Evolutionary conservation across 37 sponge, comb jelly and placozoan genomes (phyloP).

Genomic region (Spongia lamella): DNA sequence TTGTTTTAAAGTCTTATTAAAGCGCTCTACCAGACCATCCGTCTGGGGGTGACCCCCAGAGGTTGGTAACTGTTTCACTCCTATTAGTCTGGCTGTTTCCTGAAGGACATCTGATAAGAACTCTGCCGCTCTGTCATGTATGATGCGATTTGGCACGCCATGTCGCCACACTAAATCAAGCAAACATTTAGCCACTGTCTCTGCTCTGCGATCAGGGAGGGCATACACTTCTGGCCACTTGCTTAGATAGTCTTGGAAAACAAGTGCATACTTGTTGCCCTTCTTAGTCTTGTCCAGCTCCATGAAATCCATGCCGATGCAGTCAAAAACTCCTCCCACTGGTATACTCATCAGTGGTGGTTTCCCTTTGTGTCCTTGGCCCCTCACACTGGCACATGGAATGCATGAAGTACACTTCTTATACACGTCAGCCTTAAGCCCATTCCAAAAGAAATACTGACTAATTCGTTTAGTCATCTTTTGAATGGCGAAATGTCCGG

Average conservation of each 20-base stretch:
- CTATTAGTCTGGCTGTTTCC: no score
- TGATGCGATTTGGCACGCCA: no score
- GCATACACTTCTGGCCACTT: constrained; percentile 12
- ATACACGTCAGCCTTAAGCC: neutral
- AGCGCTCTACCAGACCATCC: no score
- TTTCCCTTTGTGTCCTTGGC: neutral
- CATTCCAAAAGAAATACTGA: neutral
- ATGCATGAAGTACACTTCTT: neutral
- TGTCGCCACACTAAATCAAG: no score
- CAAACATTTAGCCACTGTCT: no score
- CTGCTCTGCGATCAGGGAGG: no score
- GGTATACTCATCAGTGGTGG: constrained; percentile 6
- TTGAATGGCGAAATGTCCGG: neutral
- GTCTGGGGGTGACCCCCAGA: no score
- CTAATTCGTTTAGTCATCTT: neutral
- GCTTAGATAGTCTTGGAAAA: constrained; percentile 3
- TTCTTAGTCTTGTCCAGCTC: neutral
- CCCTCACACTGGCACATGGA: neutral
- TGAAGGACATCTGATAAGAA: no score
- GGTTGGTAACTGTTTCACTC: no score
- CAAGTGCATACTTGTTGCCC: neutral
- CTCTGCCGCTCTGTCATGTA: no score
- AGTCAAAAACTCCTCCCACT: neutral
- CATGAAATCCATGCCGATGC: constrained; percentile 6
- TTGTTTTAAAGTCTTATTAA: no score